phyloP scores from a whole-genome alignment of 2,113 vertebrate genomes.

The Spermophilus dauricus region DNA sequence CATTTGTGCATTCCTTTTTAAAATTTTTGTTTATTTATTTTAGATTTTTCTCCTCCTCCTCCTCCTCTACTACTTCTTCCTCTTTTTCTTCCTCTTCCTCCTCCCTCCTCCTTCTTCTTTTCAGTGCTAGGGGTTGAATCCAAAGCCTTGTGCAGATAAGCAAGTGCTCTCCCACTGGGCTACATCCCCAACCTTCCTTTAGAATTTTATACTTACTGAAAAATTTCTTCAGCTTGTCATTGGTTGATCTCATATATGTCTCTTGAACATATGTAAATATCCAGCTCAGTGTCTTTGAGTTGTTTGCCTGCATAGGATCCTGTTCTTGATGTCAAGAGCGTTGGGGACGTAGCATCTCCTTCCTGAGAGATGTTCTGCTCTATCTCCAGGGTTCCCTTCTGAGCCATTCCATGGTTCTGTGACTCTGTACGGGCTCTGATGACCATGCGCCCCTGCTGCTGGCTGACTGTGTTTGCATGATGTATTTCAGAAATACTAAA shows the following conservation, averaged over 20 bases:
- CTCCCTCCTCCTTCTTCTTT: no score
- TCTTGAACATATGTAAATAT: neutral
- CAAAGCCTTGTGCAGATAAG: no score
- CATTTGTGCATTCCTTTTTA: neutral
- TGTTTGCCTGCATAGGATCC: neutral
- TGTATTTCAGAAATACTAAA: conserved; percentile 2
- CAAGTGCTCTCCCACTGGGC: neutral
- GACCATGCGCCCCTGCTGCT: neutral
- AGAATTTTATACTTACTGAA: neutral
- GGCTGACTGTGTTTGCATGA: neutral
- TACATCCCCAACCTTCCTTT: neutral
- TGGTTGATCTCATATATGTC: neutral
- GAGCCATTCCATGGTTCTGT: neutral
- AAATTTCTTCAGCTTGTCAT: neutral
- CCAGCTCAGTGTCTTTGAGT: neutral
- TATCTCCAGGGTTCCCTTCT: neutral
- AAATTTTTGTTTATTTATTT: neutral
- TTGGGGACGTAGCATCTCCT: neutral
- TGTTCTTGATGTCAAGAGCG: neutral
- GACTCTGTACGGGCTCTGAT: neutral
- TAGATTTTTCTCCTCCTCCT: neutral
- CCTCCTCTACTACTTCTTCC: no score
- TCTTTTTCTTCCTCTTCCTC: no score
- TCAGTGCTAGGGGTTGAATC: neutral
- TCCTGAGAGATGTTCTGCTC: neutral